Conservation (phyloP, 92 coral and sea anemone genomes). For the Hydrozoanthus gracilis region DNA sequence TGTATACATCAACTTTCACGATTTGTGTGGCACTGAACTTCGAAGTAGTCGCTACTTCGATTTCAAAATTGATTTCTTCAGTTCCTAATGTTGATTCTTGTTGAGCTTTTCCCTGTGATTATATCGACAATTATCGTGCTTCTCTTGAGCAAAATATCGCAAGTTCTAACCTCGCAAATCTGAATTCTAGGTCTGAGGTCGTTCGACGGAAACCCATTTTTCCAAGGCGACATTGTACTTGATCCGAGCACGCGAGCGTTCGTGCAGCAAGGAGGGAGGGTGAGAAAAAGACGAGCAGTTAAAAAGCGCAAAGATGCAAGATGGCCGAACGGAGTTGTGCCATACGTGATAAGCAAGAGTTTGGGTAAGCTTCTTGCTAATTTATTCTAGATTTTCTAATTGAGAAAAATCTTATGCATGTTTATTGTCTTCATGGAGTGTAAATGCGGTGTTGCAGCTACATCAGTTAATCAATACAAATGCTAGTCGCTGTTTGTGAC, state of each 20-base stretch:
- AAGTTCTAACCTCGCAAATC: constrained; percentile 48
- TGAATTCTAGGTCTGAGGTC: constrained; percentile 60
- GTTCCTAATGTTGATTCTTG: not conserved
- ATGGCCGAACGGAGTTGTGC: constrained; percentile 94
- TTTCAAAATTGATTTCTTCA: not conserved
- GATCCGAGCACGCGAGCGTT: constrained; percentile 73
- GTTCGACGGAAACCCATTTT: constrained; percentile 77
- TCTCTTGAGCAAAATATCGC: constrained; percentile 27
- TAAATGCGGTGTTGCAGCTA: not conserved
- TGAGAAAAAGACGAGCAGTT: constrained; percentile 84
- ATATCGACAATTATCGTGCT: constrained; percentile 1
- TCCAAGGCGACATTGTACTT: constrained; percentile 94
- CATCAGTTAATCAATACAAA: not conserved
- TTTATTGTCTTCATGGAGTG: not conserved
- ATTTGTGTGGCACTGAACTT: not conserved
- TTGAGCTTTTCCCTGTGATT: not conserved
- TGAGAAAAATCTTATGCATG: not conserved
- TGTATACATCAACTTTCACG: not conserved
- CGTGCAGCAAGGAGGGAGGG: constrained; percentile 55
- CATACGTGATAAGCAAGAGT: constrained; percentile 78
- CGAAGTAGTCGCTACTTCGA: not conserved
- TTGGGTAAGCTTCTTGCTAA: constrained; percentile 70
- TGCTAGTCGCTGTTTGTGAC: not conserved
- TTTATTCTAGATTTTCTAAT: not conserved
- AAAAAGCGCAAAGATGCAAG: constrained; percentile 75